Evolutionary conservation across 2,797 vertebrate species (phyloP).

Genomic region (Syndactyla subalaris): DNA sequence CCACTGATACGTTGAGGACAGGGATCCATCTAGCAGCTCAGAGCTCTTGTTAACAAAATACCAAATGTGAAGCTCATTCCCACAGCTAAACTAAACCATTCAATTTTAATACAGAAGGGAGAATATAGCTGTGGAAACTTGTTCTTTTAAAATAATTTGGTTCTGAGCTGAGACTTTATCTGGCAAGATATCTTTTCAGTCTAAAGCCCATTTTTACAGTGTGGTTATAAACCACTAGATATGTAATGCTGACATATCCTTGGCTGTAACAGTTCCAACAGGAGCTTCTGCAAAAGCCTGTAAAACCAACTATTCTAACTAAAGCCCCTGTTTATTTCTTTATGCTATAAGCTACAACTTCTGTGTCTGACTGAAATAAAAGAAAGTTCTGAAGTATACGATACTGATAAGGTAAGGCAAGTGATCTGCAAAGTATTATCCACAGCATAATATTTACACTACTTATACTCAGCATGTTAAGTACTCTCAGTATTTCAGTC

Average conservation of each 20-base stretch:
- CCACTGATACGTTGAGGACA: neutral
- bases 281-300: neutral
- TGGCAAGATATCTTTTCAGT: neutral
- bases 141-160: neutral
- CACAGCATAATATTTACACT: neutral
- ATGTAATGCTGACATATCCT: neutral
- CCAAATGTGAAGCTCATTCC: neutral
- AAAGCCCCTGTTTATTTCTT: neutral
- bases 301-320: neutral
- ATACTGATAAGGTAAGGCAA: neutral
- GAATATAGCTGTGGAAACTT: neutral
- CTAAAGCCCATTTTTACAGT: neutral
- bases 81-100: neutral
- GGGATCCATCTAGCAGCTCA: neutral
- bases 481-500: neutral
- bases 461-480: neutral
- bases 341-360: neutral
- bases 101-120: neutral
- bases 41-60: neutral
- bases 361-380: neutral
- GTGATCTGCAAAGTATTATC: neutral
- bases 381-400: neutral
- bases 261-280: neutral
- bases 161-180: neutral
- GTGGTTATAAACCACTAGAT: constrained; percentile 27